Base-by-base conservation (phyloP, 2,888 invertebrate genomes). In the Lomographa bimaculata region DNA sequence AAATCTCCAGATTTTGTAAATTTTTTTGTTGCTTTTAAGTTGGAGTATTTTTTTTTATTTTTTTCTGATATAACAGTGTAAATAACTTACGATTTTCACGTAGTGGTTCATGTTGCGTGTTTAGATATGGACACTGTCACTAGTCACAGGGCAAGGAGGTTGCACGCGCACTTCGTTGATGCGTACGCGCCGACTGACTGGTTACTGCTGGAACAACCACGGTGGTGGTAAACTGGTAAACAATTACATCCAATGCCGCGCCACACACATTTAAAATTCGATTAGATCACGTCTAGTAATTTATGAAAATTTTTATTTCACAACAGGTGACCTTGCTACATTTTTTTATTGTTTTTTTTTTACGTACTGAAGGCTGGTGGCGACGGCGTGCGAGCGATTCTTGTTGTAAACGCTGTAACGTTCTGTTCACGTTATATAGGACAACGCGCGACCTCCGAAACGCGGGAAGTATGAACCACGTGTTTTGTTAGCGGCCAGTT, bases 401-500 rank as follows among this genome's bases (percentile, higher is more conserved):
- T 71, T 72, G 78, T 77, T 72, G 82, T 84, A 84, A 79, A 78
- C 76, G 64, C 64, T 75, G 67, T 70, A 60, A 67, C 73, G 64
- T 68, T 62, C 73, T 63, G 68, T 61, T 68, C 74, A 67, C 69
- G 78, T 84, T 86, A 84, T 87, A 87, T 87, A 87, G 87, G 82
- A 76, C 84, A 84, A 65, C 57, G 64, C 57, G 64, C 78, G 85
- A 83, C 85, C 85, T 85, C 81, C 77, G 78, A 55, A 62, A 63
- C 66, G 64, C 76, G 77, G 79, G 78, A 78, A 78, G 69, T 73
- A 60, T 56, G 52, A 39, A 60, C 59, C 67, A 63, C 64, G 64
- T 67, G 64, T 36, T 35, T 18, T 32, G 32, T 46, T 36, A 27
- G 38, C 25, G 19, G 27, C 11, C 32, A 24, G 23, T 19, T 33